phyloP scores from a whole-genome alignment of 37 sponge, comb jelly and placozoan genomes.

The Crambe crambe region DNA sequence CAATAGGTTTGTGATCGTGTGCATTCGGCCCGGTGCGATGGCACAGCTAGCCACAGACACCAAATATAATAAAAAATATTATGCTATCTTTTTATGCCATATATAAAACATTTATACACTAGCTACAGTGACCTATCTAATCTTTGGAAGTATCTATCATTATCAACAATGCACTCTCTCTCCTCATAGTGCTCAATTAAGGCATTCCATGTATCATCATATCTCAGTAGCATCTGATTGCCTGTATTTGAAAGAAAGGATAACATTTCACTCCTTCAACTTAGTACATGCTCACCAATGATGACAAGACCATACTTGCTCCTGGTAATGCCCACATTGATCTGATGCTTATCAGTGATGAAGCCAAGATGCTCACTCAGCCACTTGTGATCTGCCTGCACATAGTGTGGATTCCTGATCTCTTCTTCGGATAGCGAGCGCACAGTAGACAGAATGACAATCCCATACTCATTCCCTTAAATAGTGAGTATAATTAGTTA shows the following conservation, averaged over 20 bases:
- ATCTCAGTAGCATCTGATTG: constrained; percentile 44
- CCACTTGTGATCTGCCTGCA: constrained; percentile 58
- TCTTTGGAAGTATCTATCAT: neutral
- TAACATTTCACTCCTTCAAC: neutral
- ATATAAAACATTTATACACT: no score
- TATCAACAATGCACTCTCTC: constrained; percentile 22
- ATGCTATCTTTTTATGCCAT: no score
- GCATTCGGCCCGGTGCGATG: no score
- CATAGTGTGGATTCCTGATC: constrained; percentile 37
- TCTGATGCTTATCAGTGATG: no score
- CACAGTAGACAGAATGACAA: constrained; percentile 75
- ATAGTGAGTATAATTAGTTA: neutral
- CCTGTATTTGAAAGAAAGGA: constrained; percentile 17
- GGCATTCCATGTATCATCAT: constrained; percentile 52
- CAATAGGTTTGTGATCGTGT: no score
- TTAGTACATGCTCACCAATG: no score
- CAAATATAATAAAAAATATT: no score
- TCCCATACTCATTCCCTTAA: constrained; percentile 77
- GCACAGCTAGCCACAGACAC: no score
- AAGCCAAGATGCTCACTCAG: constrained; percentile 56
- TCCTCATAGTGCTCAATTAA: constrained; percentile 51
- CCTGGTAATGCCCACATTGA: no score
- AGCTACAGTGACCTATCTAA: no score
- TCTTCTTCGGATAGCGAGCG: constrained; percentile 63
- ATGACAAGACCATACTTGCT: no score